Evolutionary conservation across 2,888 invertebrate genomes (phyloP), one percentile per base, ranked within the genome.

Genomic region (Scrobipalpa atriplicella): DNA sequence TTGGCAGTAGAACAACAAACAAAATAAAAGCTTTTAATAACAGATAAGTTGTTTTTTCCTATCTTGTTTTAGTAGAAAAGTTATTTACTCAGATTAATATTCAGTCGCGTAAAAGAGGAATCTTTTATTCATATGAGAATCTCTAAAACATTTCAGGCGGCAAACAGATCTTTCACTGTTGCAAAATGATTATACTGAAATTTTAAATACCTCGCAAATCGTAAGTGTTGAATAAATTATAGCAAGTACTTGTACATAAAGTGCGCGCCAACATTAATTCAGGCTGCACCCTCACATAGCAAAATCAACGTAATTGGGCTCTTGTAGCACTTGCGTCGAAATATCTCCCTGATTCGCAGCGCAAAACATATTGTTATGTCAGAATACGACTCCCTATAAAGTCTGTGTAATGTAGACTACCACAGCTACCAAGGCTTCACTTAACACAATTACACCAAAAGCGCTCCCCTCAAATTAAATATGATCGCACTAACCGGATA

Each of bases 391-490:
- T 74, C 74, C 73, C 66, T 67, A 67, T 5, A 9, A 9, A 9
- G 18, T 18, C n/a, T 75, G 54, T 64, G 62, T 52, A 80, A 80
- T 81, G 81, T 71, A 68, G 13, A 36, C 36, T 76, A 70, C 61
- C 62, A 71, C 67, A 64, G 68, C 72, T 71, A 72, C 66, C 72
- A 69, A 69, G 72, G 74, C 75, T 79, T 78, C 76, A 81, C 77
- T 79, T 78, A 80, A 79, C 75, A 73, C 78, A 74, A 83, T 81
- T 77, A 78, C 71, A 66, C 65, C 67, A 73, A 72, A 72, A 73
- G 69, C 70, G 67, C 71, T 72, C 70, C 74, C 70, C 68, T 72
- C 74, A 73, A 74, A 73, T 76, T 58, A 68, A 63, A 36, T 56
- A 43, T 67, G 29, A 52, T 62, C 16, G n/a, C 29, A 56, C 52